Evolutionary conservation across 2,888 invertebrate species (phyloP), one percentile per base, ranked within the genome.

Genomic region (Alsophila aescularia): DNA sequence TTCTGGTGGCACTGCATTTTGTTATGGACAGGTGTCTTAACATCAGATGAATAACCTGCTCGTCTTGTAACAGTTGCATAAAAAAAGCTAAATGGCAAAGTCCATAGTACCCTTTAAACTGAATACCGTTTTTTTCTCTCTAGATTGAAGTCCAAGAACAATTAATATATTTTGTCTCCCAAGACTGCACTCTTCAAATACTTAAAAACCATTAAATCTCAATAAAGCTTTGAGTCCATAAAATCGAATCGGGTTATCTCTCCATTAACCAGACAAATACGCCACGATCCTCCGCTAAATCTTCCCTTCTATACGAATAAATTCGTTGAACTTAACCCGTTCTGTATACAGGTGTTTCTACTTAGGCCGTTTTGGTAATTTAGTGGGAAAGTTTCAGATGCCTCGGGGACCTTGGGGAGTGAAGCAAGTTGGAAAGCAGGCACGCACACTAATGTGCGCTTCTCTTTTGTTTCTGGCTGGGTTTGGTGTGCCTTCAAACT

Each of bases 291-390:
- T 44, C 21, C 34, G 49, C 58, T 64, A 60, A 64, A 64, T 64
- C 60, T 60, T 51, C 52, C 56, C 45, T 52, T 52, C 50, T 49
- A 49, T 53, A 27, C 48, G 42, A 52, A 58, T 64, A 64, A 64
- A 61, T 59, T 57, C 52, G 43, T 18, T 34, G 32, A 64, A 63
- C 48, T 63, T 58, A 62, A 53, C 63, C 61, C 63, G 42, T 58
- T 59, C 45, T 18, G 34, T 52, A 52, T 58, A 61, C 63, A 63
- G 63, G 63, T 63, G 65, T 57, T 59, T 49, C 41, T 66, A 64
- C 66, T 62, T 63, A 62, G 62, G 69, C 68, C 62, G 67, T 65
- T 66, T 48, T 53, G 55, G 62, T 63, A 71, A 78, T 78, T 77
- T 77, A 78, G 63, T 52, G 49, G 15, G 9, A 63, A 78, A 78